Conservation (phyloP, 2,888 invertebrate species). For the Euspilapteryx auroguttella region DNA sequence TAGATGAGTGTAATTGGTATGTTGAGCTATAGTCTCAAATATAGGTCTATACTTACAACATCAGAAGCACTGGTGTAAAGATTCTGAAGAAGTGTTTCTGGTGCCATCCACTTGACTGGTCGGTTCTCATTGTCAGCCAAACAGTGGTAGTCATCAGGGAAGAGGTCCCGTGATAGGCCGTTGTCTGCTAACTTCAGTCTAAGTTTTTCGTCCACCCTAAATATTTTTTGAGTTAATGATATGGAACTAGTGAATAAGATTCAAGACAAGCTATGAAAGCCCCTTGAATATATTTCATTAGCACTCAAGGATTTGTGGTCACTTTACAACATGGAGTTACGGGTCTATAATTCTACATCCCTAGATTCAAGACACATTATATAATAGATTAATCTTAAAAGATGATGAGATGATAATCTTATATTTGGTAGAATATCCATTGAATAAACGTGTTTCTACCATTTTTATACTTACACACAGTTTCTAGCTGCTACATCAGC, state of each 20-base stretch:
- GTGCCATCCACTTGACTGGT: conserved; percentile 92
- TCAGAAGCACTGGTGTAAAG: conserved; percentile 87
- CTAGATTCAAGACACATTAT: too few relatives aligned
- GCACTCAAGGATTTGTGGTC: too few relatives aligned
- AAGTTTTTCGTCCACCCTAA: conserved; percentile 74
- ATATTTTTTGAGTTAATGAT: conserved; percentile 8
- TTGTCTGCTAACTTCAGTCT: conserved; percentile 86
- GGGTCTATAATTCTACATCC: too few relatives aligned
- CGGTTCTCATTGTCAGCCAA: conserved; percentile 91
- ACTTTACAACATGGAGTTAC: too few relatives aligned
- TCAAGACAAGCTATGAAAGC: too few relatives aligned
- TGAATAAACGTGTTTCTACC: too few relatives aligned
- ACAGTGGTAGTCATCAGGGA: conserved; percentile 92
- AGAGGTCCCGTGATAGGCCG: conserved; percentile 85
- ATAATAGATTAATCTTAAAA: too few relatives aligned
- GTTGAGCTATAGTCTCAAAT: too few relatives aligned
- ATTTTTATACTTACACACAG: conserved; percentile 86
- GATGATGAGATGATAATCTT: too few relatives aligned
- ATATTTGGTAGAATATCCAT: too few relatives aligned
- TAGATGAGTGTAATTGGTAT: too few relatives aligned
- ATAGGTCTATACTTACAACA: conserved; percentile 85
- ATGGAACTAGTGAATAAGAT: background rate
- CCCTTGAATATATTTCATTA: too few relatives aligned
- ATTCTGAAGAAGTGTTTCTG: conserved; percentile 80
- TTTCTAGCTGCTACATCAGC: conserved; percentile 90